Evolutionary conservation across 2,888 invertebrate species (phyloP).

Genomic region (Drosophila multiciliata): DNA sequence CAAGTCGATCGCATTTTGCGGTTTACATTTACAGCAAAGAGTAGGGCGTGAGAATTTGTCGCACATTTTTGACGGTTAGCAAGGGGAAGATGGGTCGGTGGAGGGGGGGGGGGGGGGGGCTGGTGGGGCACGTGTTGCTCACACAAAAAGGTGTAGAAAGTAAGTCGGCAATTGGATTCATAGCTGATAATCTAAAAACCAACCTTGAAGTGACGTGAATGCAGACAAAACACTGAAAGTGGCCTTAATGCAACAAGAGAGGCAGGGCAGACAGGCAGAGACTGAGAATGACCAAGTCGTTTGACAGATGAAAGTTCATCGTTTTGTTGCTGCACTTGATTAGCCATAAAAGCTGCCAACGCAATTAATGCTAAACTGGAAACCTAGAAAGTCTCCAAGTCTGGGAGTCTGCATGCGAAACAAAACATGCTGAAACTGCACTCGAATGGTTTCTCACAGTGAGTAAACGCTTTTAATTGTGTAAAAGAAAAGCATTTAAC

Average conservation of each 20-base stretch:
- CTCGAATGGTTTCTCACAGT: neutral
- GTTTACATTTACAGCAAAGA: conserved; percentile 43
- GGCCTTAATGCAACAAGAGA: conserved; percentile 60
- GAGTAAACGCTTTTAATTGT: neutral
- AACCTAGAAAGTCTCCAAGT: conserved; percentile 34
- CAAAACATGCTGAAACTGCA: neutral
- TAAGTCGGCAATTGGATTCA: conserved; percentile 32
- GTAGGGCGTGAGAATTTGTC: conserved; percentile 63
- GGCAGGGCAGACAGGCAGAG: neutral
- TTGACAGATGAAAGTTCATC: conserved; percentile 59
- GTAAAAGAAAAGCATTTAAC: neutral
- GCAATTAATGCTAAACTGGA: conserved; percentile 23
- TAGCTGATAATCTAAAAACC: conserved; percentile 32
- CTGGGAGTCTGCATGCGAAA: neutral
- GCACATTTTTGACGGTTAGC: conserved; percentile 9
- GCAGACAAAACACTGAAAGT: conserved; percentile 10
- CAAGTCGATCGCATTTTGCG: conserved; percentile 64
- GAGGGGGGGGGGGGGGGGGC: neutral
- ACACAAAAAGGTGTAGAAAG: conserved; percentile 43
- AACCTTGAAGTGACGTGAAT: conserved; percentile 10
- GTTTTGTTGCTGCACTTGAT: conserved; percentile 31
- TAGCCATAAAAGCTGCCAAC: conserved; percentile 40
- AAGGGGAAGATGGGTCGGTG: too few relatives aligned
- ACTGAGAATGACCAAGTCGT: conserved; percentile 23
- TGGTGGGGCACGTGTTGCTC: conserved; percentile 53